Evolutionary conservation across 2,888 invertebrate species (phyloP).

Genomic region (Rotaria macrura): DNA sequence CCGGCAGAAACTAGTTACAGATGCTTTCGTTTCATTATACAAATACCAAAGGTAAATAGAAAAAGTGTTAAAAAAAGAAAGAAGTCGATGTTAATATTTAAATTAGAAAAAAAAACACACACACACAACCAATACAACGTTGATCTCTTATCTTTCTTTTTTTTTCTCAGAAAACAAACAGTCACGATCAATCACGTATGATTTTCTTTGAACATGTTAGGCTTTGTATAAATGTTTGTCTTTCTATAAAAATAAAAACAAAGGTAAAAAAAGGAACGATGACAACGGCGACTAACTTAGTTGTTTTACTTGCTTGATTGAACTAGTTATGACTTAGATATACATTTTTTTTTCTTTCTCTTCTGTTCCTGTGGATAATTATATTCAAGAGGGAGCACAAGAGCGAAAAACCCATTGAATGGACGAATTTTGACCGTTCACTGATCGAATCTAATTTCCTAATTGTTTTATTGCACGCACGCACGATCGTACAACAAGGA

Average conservation of each 20-base stretch:
- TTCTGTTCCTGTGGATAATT: background rate
- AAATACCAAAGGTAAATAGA: background rate
- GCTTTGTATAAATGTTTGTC: background rate
- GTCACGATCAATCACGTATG: background rate
- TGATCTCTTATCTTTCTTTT: background rate
- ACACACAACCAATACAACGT: background rate
- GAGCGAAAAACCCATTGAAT: background rate
- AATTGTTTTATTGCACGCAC: background rate
- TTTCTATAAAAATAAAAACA: background rate
- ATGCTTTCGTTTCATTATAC: background rate
- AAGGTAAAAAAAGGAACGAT: background rate
- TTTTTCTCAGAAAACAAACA: background rate
- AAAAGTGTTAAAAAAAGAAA: background rate
- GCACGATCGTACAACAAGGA: background rate
- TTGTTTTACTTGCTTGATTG: background rate
- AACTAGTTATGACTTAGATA: background rate
- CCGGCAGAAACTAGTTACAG: background rate
- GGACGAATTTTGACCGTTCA: background rate
- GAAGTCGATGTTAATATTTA: background rate
- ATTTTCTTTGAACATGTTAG: background rate
- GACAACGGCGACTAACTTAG: background rate
- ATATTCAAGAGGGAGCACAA: background rate
- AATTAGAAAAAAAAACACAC: background rate
- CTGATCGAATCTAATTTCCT: conserved; percentile 3
- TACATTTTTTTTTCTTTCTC: background rate